Base-by-base conservation (phyloP, 2,888 invertebrate genomes). In the Lasioglossum morio region DNA sequence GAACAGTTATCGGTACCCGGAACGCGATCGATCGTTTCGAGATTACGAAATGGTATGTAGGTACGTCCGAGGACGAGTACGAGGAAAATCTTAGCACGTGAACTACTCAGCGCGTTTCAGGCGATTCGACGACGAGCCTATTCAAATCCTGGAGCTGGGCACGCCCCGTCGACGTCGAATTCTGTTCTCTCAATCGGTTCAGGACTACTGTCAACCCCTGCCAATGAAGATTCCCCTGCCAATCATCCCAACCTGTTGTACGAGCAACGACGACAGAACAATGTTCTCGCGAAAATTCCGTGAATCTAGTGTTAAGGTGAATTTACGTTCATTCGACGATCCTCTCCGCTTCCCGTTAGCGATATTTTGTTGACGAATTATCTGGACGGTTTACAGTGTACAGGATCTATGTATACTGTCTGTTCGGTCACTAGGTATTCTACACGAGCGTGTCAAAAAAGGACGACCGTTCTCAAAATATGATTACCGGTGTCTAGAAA, bases 1-100 rank as follows among this genome's bases (percentile, higher is more conserved):
- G 82, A 85, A 83, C 80, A 70, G 74, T 84, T 73, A 82, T 85
- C 89, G 87, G 88, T 84, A 74, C 76, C 84, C 82, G 84, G 84
- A 88, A 85, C 84, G 82, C 88, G 87, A 88, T 87, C 88, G 90
- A 90, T 87, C 90, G 84, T 88, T 87, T 87, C 88, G 88, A 87
- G 88, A 87, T 78, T 82, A 81, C 79, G 76, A 85, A 83, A 72
- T 79, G 77, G 70, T 89, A 77, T 84, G 83, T 81, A 34, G 34
- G 34, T 34, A 69, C 57, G 79, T 77, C 63, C 43, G 81, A 77
- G 46, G 77, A 78, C 43, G 57, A 74, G 81, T 77, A 84, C 80
- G 76, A 77, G 82, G 79, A 78, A 79, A 84, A 84, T 81, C 77
- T 76, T 81, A 84, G 72, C 70, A 75, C 81, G 86, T 84, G 77